phyloP scores from a whole-genome alignment of 2,888 invertebrate genomes.

The Polietes domitor region DNA sequence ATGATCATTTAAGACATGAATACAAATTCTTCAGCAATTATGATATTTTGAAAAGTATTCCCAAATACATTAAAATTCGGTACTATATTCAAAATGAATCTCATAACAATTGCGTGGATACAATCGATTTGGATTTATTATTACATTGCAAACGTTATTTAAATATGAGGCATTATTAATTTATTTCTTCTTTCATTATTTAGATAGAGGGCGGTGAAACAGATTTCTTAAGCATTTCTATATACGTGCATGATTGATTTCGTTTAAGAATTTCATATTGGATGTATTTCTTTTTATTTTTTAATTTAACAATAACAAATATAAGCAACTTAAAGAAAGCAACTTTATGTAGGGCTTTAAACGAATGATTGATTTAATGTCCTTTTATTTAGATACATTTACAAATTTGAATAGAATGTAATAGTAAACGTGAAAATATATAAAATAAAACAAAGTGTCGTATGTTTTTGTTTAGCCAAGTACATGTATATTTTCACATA shows the following conservation, averaged over 20 bases:
- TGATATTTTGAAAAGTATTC: neutral
- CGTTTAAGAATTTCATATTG: neutral
- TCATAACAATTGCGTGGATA: neutral
- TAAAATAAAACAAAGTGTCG: neutral
- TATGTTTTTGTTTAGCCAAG: constrained; percentile 1
- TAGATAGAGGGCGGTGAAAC: constrained; percentile 4
- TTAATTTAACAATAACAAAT: constrained; percentile 27
- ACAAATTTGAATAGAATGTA: neutral
- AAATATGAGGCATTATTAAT: neutral
- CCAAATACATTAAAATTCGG: neutral
- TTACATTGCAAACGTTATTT: neutral
- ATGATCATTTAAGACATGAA: neutral
- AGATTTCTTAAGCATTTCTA: constrained; percentile 19
- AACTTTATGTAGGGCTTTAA: neutral
- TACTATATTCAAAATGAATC: neutral
- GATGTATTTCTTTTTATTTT: neutral
- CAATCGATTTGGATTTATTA: neutral
- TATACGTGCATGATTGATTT: constrained; percentile 26
- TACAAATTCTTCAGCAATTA: neutral
- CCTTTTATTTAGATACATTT: neutral
- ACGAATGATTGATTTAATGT: neutral
- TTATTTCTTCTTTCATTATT: neutral
- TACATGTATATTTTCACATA: constrained; percentile 12
- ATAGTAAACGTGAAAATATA: neutral
- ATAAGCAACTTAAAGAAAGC: constrained; percentile 21